phyloP scores from a whole-genome alignment of 2,888 invertebrate species.

The Biston betularia region DNA sequence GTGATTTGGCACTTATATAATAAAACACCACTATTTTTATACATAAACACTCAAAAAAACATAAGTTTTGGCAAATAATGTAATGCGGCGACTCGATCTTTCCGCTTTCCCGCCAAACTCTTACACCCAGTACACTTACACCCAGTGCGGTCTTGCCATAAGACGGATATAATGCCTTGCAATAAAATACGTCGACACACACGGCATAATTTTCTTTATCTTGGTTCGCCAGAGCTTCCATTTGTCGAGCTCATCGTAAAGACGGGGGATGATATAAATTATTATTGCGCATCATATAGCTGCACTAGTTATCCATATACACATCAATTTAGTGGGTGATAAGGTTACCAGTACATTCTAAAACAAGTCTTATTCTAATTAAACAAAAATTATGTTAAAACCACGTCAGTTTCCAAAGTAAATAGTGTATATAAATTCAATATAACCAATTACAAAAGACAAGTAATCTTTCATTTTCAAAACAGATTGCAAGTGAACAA shows the following conservation, averaged over 20 bases:
- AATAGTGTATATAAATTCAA: no score
- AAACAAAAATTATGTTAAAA: no score
- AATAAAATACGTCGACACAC: constrained; percentile 51
- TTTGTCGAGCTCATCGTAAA: constrained; percentile 75
- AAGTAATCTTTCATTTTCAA: no score
- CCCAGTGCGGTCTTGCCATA: constrained; percentile 6
- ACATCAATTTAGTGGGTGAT: neutral
- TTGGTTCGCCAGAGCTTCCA: constrained; percentile 70
- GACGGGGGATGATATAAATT: constrained; percentile 67
- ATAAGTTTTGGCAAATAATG: no score
- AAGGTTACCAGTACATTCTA: neutral
- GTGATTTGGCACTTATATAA: neutral
- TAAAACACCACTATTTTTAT: neutral
- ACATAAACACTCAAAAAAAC: neutral
- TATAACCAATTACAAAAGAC: no score
- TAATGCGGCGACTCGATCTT: no score
- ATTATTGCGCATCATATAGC: constrained; percentile 54
- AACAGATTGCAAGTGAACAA: no score
- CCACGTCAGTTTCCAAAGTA: no score
- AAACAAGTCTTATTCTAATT: neutral
- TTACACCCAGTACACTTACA: neutral
- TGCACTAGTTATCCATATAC: constrained; percentile 10
- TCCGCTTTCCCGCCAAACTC: no score
- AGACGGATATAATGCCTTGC: constrained; percentile 41
- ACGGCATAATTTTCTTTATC: constrained; percentile 81